phyloP scores from a whole-genome alignment of 2,797 vertebrate species.

The Tachyglossus aculeatus region DNA sequence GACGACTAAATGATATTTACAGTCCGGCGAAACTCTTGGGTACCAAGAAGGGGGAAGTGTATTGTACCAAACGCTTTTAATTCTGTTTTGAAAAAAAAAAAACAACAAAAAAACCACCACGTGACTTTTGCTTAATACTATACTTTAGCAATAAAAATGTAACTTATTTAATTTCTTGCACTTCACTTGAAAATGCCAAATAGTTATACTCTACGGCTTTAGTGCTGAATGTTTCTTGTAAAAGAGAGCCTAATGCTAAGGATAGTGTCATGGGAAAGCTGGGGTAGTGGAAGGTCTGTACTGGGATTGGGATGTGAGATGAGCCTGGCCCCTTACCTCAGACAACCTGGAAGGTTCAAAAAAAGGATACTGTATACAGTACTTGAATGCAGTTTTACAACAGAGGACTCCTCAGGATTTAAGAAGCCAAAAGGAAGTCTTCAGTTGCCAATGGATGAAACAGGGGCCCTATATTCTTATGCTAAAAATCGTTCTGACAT shows the following conservation, averaged over 20 bases:
- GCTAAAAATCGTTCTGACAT: conserved; percentile 37
- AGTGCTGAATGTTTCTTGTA: conserved; percentile 70
- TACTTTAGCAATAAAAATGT: conserved; percentile 75
- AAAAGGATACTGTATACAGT: conserved; percentile 69
- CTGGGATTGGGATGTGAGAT: conserved; percentile 47
- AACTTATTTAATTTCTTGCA: conserved; percentile 81
- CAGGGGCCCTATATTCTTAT: conserved; percentile 48
- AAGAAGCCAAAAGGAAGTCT: conserved; percentile 51
- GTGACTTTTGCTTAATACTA: conserved; percentile 68
- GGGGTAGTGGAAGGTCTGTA: conserved; percentile 54
- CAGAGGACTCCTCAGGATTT: conserved; percentile 72
- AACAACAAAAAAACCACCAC: no score
- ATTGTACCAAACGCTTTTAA: conserved; percentile 36
- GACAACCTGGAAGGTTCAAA: conserved; percentile 68
- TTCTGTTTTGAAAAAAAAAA: no score
- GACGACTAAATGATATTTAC: conserved; percentile 32
- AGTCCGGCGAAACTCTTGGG: conserved; percentile 48
- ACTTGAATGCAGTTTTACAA: conserved; percentile 77
- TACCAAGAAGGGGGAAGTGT: conserved; percentile 18
- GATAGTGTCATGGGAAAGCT: conserved; percentile 36
- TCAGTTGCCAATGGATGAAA: conserved; percentile 57
- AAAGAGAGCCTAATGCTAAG: conserved; percentile 53
- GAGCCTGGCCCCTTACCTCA: conserved; percentile 63
- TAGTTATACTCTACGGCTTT: conserved; percentile 75
- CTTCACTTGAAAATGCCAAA: conserved; percentile 81